Evolutionary conservation across 2,113 vertebrate genomes (phyloP).

Genomic region (Nerophis ophidion): DNA sequence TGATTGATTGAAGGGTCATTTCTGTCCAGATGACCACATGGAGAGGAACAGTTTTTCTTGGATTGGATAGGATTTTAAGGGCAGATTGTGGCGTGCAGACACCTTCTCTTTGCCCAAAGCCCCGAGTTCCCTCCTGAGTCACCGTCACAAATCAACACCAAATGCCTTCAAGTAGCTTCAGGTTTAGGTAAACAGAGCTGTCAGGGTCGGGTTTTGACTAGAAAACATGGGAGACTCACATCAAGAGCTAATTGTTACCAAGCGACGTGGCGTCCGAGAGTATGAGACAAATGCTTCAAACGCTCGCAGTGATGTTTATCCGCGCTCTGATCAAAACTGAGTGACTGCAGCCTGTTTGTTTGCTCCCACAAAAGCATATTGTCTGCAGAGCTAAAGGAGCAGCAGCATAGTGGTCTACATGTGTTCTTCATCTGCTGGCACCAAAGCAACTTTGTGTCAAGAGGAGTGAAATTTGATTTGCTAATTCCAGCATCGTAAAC

Average conservation of each 20-base stretch:
- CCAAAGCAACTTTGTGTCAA: slow-evolving; percentile 31
- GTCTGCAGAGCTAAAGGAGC: slow-evolving; percentile 21
- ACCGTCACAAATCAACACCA: slow-evolving; percentile 2
- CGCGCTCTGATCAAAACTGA: slow-evolving; percentile 3
- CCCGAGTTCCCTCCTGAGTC: not conserved
- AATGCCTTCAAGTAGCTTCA: slow-evolving; percentile 9
- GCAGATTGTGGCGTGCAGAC: no score
- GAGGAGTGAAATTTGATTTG: slow-evolving; percentile 20
- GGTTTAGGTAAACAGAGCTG: not conserved
- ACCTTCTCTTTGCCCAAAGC: no score
- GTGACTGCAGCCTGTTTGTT: slow-evolving; percentile 2
- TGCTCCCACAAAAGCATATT: slow-evolving; percentile 27
- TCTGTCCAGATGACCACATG: no score
- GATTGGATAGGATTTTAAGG: no score
- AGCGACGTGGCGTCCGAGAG: slow-evolving; percentile 6
- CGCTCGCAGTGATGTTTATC: slow-evolving; percentile 21
- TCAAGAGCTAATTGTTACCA: not conserved
- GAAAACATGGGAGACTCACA: not conserved
- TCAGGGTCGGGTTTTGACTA: not conserved
- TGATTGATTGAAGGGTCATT: no score
- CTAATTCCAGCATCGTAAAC: slow-evolving; percentile 22
- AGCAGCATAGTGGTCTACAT: slow-evolving; percentile 35
- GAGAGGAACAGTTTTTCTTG: no score
- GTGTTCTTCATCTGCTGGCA: slow-evolving; percentile 63
- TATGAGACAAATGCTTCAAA: not conserved